phyloP scores from a whole-genome alignment of 1,140 invertebrate genomes.

The Ptiloglossa arizonensis region DNA sequence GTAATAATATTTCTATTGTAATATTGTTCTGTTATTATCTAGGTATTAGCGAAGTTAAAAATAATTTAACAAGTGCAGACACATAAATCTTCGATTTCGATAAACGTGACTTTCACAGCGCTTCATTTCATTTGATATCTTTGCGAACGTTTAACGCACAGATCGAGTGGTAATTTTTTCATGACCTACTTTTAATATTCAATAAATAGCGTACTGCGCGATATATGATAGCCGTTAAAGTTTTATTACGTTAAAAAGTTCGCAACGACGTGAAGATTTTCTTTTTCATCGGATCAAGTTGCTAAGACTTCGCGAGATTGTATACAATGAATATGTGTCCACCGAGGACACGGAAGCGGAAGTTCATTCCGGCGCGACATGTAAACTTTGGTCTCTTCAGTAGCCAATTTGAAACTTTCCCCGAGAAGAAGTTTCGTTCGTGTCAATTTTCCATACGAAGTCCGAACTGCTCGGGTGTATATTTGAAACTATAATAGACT shows the following conservation, averaged over 20 bases:
- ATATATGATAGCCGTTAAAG: no score
- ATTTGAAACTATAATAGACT: not conserved
- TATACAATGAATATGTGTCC: constrained; percentile 2
- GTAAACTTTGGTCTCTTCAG: constrained; percentile 21
- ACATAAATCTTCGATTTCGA: no score
- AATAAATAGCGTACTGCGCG: no score
- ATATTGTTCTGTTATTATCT: no score
- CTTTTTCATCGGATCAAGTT: constrained; percentile 9
- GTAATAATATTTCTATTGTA: no score
- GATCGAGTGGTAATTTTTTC: no score
- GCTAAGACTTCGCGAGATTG: not conserved
- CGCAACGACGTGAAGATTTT: not conserved
- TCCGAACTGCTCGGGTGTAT: not conserved
- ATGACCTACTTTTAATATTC: no score
- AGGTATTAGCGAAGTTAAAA: no score
- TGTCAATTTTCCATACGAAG: constrained; percentile 9
- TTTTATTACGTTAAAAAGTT: not conserved
- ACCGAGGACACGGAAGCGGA: constrained; percentile 2
- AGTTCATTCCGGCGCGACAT: constrained; percentile 26
- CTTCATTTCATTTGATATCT: no score
- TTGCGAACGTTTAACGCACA: no score
- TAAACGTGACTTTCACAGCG: no score
- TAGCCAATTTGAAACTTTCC: constrained; percentile 38
- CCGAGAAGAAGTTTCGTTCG: not conserved
- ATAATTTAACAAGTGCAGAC: no score